These are phyloP conservation scores for Pristionchus fissidentatus DNA, from an alignment of 2,888 invertebrate species.

Conservation along the genomic window DNA sequence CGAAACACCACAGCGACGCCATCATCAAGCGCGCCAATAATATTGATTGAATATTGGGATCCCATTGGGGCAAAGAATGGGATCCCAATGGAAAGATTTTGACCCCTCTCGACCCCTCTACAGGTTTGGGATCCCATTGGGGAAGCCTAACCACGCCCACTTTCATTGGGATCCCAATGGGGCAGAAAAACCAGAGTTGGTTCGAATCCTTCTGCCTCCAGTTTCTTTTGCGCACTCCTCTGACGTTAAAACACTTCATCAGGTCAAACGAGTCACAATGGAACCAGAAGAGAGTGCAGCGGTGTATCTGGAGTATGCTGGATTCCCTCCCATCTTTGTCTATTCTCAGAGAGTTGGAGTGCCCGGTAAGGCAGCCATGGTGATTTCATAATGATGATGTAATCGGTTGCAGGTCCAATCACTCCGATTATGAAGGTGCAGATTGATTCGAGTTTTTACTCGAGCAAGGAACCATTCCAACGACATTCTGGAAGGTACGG, in stretches of 20 bases:
- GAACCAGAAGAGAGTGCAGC: constrained; percentile 42
- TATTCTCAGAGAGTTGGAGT: constrained; percentile 48
- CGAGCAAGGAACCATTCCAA: constrained; percentile 68
- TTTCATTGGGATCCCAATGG: no score
- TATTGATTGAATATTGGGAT: no score
- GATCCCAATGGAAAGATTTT: no score
- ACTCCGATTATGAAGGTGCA: constrained; percentile 35
- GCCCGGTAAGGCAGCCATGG: constrained; percentile 1
- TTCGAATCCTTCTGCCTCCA: no score
- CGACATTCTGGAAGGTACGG: constrained; percentile 29
- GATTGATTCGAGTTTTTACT: constrained; percentile 77
- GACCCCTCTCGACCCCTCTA: no score
- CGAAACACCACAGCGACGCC: no score
- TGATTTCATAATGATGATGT: background rate
- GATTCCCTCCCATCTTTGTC: constrained; percentile 71
- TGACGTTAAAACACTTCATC: background rate
- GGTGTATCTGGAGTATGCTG: constrained; percentile 69
- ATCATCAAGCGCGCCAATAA: no score
- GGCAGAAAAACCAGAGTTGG: no score
- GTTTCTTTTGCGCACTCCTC: background rate
- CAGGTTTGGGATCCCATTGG: no score
- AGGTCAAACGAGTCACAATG: constrained; percentile 40
- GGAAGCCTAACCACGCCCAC: no score
- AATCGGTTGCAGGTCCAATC: background rate
- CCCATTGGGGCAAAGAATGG: no score